phyloP scores from a whole-genome alignment of 2,888 invertebrate genomes.

The Sesamia inferens region DNA sequence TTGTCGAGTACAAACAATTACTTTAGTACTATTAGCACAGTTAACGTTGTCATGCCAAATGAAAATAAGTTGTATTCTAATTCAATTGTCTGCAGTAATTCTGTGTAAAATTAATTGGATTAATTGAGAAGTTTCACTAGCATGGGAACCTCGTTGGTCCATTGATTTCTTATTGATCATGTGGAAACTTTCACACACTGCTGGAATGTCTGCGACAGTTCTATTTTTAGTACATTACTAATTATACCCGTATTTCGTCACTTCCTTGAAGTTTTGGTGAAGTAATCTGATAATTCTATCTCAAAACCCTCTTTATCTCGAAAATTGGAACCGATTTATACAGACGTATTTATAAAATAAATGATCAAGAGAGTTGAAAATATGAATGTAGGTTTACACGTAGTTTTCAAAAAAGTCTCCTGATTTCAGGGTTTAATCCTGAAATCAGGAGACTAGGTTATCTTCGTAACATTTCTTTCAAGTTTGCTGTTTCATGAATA shows the following conservation, averaged over 20 bases:
- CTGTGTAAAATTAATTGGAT: conserved; percentile 22
- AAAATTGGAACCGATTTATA: neutral
- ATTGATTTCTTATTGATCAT: conserved; percentile 50
- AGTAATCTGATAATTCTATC: conserved; percentile 11
- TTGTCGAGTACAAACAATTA: neutral
- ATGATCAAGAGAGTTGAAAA: neutral
- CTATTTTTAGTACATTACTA: conserved; percentile 46
- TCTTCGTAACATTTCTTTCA: conserved; percentile 20
- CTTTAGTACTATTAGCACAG: conserved; percentile 5
- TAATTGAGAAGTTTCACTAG: conserved; percentile 34
- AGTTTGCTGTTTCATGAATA: conserved; percentile 41
- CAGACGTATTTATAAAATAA: neutral
- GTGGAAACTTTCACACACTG: conserved; percentile 56
- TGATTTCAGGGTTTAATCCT: conserved; percentile 1
- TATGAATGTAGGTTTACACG: neutral
- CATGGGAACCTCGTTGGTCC: conserved; percentile 49
- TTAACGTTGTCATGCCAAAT: conserved; percentile 18
- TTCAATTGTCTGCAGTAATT: conserved; percentile 24
- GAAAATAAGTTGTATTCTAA: conserved; percentile 12
- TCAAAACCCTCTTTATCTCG: neutral
- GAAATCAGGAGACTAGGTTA: neutral
- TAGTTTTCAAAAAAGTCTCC: neutral
- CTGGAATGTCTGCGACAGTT: conserved; percentile 31
- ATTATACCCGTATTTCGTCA: conserved; percentile 7
- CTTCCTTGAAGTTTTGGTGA: conserved; percentile 9